These are phyloP conservation scores for Varanus salvator DNA, from an alignment of 2,113 vertebrate species.

Conservation along the genomic window DNA sequence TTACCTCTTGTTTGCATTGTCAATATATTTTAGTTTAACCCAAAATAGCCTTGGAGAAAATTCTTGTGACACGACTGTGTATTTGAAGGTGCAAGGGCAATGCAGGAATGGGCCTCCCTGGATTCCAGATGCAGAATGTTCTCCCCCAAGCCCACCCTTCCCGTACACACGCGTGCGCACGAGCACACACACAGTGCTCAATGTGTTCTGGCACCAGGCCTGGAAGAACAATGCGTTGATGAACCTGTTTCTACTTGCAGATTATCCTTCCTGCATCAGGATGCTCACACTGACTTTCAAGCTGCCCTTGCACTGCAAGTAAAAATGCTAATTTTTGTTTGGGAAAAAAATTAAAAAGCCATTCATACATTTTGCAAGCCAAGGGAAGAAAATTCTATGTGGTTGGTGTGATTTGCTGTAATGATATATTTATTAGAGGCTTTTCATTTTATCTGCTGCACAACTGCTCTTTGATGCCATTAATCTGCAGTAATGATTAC, in stretches of 20 bases:
- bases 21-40: too few species aligned
- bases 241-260: background rate
- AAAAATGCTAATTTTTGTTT: slow-evolving; percentile 33
- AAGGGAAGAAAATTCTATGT: slow-evolving; percentile 50
- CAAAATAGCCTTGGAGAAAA: too few species aligned
- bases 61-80: too few species aligned
- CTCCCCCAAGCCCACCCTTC: background rate
- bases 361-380: slow-evolving; percentile 62
- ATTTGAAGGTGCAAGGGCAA: background rate
- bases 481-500: slow-evolving; percentile 75
- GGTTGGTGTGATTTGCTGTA: slow-evolving; percentile 61
- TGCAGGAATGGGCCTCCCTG: background rate
- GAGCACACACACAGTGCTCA: too few species aligned
- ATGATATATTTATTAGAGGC: slow-evolving; percentile 75
- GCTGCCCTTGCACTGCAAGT: slow-evolving; percentile 46
- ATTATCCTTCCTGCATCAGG: background rate
- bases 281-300: slow-evolving; percentile 48
- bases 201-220: background rate
- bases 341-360: slow-evolving; percentile 51
- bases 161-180: background rate
- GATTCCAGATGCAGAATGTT: background rate
- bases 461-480: slow-evolving; percentile 71
- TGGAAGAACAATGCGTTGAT: background rate
- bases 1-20: too few species aligned
- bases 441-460: slow-evolving; percentile 67